Evolutionary conservation across 1,140 invertebrate species (phyloP).

Genomic region (Tigriopus japonicus): DNA sequence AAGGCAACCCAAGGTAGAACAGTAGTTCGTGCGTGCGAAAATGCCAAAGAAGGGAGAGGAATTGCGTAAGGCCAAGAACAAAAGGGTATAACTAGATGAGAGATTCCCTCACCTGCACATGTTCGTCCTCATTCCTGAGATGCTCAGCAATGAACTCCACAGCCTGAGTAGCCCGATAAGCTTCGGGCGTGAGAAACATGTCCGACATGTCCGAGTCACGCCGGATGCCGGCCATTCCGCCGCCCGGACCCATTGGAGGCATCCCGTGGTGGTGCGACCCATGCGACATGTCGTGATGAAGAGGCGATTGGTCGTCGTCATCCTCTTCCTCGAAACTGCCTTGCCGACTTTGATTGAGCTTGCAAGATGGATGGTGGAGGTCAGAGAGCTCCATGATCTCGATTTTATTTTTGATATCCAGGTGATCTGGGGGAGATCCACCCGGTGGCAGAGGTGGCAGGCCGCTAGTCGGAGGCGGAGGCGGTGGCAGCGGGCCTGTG

Average conservation of each 20-base stretch:
- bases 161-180: constrained; percentile 74
- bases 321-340: constrained; percentile 16
- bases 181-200: constrained; percentile 71
- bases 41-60: too few relatives aligned
- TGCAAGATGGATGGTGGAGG: constrained; percentile 85
- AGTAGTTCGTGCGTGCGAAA: too few relatives aligned
- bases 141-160: constrained; percentile 97
- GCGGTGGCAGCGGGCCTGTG: constrained; percentile 10
- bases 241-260: constrained; percentile 26
- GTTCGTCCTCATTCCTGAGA: constrained; percentile 84
- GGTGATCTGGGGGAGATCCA: constrained; percentile 40
- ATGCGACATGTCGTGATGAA: background rate
- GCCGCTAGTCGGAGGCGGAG: constrained; percentile 9
- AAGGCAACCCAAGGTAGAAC: background rate
- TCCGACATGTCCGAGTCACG: constrained; percentile 64
- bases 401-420: constrained; percentile 31
- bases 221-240: constrained; percentile 29
- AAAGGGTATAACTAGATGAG: background rate
- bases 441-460: constrained; percentile 38
- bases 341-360: constrained; percentile 54
- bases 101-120: constrained; percentile 61
- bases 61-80: background rate
- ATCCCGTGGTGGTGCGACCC: constrained; percentile 13
- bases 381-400: constrained; percentile 67
- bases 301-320: background rate